Base-by-base conservation (phyloP, 2,888 invertebrate species). In the Megaustenia siamemsis region DNA sequence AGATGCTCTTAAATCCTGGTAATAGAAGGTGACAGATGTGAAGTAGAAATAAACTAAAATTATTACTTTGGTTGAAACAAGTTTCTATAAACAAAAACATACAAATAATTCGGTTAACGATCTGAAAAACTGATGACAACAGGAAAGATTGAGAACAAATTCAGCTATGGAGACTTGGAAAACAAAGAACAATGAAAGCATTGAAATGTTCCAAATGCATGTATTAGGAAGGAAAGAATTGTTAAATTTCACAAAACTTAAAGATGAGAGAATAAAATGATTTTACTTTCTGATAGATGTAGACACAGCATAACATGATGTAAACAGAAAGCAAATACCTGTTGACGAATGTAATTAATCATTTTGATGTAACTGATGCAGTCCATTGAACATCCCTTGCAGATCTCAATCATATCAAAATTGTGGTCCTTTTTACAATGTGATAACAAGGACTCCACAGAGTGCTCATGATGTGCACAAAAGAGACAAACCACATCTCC, bases 291-390 rank as follows among this genome's bases (percentile, higher is more conserved):
- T 12, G 18, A 12, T 18, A 10, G 8, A 18, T 49, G 49, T 12
- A 18, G 18, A 49, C 18, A n/a, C n/a, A n/a, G n/a, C n/a, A n/a
- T n/a, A n/a, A n/a, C n/a, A n/a, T n/a, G n/a, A 24, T 18, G 6
- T 24, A 60, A 45, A 73, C 12, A 45, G 2, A 45, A 8, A n/a
- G 32, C 21, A 40, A 38, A 85, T 86, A 93, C 93, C 90, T 90
- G 86, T 81, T 83, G 86, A 68, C 93, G 87, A 32, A 93, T 91
- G 84, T 88, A 93, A 87, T 93, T 93, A 82, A 93, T 88, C 88
- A 93, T 86, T 83, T 93, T 93, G 56, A 93, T 93, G 87, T 92
- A 93, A n/a, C 89, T 88, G 82, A 92, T 91, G 82, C 92, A 92
- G 83, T 93, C 93, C 28, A 93, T 82, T 8, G 89, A 77, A 87